Base-by-base conservation (phyloP, 37 sponge, comb jelly and placozoan genomes). In the Mnemiopsis leidyi region DNA sequence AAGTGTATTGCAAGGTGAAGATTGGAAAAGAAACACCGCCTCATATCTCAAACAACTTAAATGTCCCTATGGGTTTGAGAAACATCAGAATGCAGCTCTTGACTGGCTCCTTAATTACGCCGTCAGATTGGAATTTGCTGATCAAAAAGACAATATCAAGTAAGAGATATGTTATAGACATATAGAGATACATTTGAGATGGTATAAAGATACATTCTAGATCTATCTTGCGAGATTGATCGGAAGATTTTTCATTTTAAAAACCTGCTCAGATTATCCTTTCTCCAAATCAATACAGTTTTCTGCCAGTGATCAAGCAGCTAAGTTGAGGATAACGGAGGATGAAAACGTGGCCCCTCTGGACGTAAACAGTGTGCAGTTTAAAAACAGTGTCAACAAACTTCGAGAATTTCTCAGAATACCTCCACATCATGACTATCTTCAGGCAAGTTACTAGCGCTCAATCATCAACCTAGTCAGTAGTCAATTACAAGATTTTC, bases 91-190 rank as follows among this genome's bases (percentile, higher is more conserved):
- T 23, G 83, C 94, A 83, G 94, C 90, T 0, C 24, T 96, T 0
- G 97, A 97, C 83, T 99, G 99, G 99, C 79, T 97, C 34, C 38
- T 97, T 3, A 95, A 94, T 32, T 93, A 93, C 20, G 99, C 99
- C 9, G 71, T 97, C 2, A 71, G 95, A 31, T 95, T 93, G n/a
- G 97, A 97, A 69, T 99, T 92, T 83, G 93, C 92, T 31, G 97
- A 96, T 32, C 68, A 85, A 18, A 73, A 39, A 95, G 95, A 23
- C 93, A 94, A 0, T 18, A 69, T 33, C 0, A 26, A 0, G 77
- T 33, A 30, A 32, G 32, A 18, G 7, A 30, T n/a, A 71, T 71
- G 16, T 71, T 3, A n/a, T n/a, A n/a, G n/a, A n/a, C n/a, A n/a
- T n/a, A n/a, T n/a, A n/a, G n/a, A n/a, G n/a, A n/a, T n/a, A n/a